Evolutionary conservation across 2,113 vertebrate genomes (phyloP).

Genomic region (Dendropsophus ebraccatus): DNA sequence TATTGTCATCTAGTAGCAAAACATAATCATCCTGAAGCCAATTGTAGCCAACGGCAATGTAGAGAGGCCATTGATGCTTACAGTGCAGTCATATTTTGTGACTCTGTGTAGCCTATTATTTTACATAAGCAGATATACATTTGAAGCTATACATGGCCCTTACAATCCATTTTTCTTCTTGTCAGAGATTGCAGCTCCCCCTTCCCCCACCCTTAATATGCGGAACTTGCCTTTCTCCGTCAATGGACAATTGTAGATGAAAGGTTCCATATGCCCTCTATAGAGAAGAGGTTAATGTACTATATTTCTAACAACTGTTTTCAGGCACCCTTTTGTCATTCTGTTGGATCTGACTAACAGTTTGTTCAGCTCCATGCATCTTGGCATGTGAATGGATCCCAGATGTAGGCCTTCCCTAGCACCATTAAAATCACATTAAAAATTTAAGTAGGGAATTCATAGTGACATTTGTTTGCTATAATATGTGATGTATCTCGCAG

Average conservation of each 20-base stretch:
- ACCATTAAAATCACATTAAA: constrained; percentile 42
- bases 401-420: constrained; percentile 18
- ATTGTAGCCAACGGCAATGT: not conserved
- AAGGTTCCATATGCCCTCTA: constrained; percentile 6
- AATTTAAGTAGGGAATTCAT: constrained; percentile 12
- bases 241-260: constrained; percentile 10
- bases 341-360: not conserved
- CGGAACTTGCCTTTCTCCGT: not conserved
- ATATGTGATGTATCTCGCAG: constrained; percentile 18
- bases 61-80: not conserved
- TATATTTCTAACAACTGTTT: constrained; percentile 3
- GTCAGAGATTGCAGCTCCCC: not conserved
- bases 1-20: not conserved
- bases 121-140: not conserved
- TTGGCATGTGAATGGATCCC: constrained; percentile 23
- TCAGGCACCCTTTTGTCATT: not conserved
- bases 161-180: not conserved
- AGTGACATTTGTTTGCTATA: constrained; percentile 38
- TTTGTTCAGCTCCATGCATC: constrained; percentile 10
- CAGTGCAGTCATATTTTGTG: not conserved
- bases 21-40: not conserved
- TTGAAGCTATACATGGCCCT: not conserved
- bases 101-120: not conserved
- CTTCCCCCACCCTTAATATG: not conserved
- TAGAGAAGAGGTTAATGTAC: constrained; percentile 5